Evolutionary conservation across 2,888 invertebrate genomes (phyloP), one percentile per base, ranked within the genome.

Genomic region (Palloptera scutellata): DNA sequence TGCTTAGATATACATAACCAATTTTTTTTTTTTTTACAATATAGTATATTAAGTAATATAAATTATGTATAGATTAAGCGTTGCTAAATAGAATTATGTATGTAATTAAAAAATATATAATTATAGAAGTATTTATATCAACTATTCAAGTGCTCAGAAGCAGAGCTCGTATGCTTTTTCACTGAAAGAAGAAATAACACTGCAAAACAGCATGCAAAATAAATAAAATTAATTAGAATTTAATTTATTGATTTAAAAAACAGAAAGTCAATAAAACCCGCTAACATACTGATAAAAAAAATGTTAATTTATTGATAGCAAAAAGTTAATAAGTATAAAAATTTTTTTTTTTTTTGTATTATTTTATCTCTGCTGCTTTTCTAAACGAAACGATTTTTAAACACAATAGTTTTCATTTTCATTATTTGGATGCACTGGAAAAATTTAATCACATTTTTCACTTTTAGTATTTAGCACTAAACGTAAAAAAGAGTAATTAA

Each of bases 131-230:
- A 2, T 41, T n/a, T 55, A 20, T 13, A 30, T 2, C 6, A 4
- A 30, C 3, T 30, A 30, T 4, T 30, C 30, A 30, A 30, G 30
- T 30, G 30, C 30, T 30, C 30, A 6, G 4, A 55, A 40, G 40
- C 9, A 20, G 55, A 55, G n/a, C 19, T 60, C 60, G n/a, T 6
- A 9, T 59, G 11, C 1, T 52, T 61, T 12, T 19, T 62, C 40
- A 45, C 64, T 61, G 52, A 13, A 66, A 58, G 66, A 51, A 65
- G 71, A 63, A 64, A 60, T 60, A 75, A 74, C 73, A 72, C 74
- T 76, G 74, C 72, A 77, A 73, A 75, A 74, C 60, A 65, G 70
- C 74, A 78, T 77, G 77, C 77, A 58, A 64, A 15, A 45, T 42
- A 61, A 61, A 67, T 9, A 53, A 55, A 62, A 53, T 52, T 55